These are phyloP conservation scores for Bombus cullumanus DNA, from an alignment of 1,140 invertebrate genomes.

Conservation along the genomic window DNA sequence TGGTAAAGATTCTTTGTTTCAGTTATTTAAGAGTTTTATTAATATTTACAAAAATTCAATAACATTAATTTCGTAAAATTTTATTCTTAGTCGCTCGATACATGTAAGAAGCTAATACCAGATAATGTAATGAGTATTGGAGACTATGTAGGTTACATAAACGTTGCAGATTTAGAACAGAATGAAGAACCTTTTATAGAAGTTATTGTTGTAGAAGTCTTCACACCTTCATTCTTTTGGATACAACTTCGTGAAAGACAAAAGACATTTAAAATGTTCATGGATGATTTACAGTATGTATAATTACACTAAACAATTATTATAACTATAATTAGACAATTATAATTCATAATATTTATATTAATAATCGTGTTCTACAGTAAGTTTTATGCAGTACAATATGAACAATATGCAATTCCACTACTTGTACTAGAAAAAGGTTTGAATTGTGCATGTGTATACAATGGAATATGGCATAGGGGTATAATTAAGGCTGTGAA, in stretches of 20 bases:
- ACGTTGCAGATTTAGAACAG: conserved; percentile 54
- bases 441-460: conserved; percentile 76
- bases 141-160: conserved; percentile 72
- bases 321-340: conserved; percentile 1
- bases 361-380: conserved; percentile 62
- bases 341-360: conserved; percentile 4
- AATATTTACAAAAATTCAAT: conserved; percentile 18
- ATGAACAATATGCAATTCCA: conserved; percentile 68
- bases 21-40: conserved; percentile 16
- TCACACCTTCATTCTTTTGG: conserved; percentile 79
- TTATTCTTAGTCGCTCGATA: conserved; percentile 61
- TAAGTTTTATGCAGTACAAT: conserved; percentile 67
- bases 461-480: conserved; percentile 75
- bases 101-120: conserved; percentile 60
- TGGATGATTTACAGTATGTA: conserved; percentile 74
- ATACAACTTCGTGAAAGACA: conserved; percentile 66
- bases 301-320: conserved; percentile 22
- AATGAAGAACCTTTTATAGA: conserved; percentile 54
- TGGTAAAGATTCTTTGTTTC: conserved; percentile 62
- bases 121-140: conserved; percentile 65
- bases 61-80: conserved; percentile 13
- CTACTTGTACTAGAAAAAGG: conserved; percentile 71
- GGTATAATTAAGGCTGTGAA: conserved; percentile 73
- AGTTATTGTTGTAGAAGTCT: conserved; percentile 71
- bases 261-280: conserved; percentile 63